Conservation (phyloP, 1,140 invertebrate species). For the Fopius arisanus region DNA sequence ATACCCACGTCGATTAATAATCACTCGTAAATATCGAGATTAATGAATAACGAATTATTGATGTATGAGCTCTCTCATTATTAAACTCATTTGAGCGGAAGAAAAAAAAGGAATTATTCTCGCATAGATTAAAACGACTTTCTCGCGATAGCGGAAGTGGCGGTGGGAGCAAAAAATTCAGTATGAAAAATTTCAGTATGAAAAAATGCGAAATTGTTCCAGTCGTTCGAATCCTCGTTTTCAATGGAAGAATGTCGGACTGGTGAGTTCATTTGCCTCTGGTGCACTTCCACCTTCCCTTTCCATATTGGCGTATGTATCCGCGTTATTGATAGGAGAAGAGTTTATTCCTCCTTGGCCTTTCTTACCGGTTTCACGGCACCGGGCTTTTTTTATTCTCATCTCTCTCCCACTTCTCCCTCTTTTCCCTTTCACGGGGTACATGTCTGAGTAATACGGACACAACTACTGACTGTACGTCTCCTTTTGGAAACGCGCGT, state of each 20-base stretch:
- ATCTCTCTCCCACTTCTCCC: not conserved
- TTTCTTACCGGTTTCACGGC: not conserved
- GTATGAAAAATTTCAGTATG: not conserved
- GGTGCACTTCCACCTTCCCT: slow-evolving; percentile 21
- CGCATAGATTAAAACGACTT: not conserved
- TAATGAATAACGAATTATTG: not conserved
- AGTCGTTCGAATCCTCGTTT: too few relatives aligned
- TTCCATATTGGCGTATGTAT: not conserved
- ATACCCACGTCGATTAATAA: too few relatives aligned
- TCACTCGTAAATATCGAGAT: not conserved
- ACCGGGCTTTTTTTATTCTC: not conserved
- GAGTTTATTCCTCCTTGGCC: slow-evolving; percentile 17
- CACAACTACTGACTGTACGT: not conserved
- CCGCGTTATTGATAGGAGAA: not conserved
- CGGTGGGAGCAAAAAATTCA: not conserved
- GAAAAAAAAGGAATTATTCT: not conserved
- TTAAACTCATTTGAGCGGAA: not conserved
- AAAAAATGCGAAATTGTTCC: too few relatives aligned
- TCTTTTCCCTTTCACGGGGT: slow-evolving; percentile 20
- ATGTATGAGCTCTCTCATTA: not conserved
- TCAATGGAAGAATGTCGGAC: not conserved
- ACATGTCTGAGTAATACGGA: not conserved
- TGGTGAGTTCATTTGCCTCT: not conserved
- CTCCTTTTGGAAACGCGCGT: not conserved
- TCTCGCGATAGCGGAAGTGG: not conserved